Evolutionary conservation across 2,888 invertebrate species (phyloP).

Genomic region (Malthinus flaveolus): DNA sequence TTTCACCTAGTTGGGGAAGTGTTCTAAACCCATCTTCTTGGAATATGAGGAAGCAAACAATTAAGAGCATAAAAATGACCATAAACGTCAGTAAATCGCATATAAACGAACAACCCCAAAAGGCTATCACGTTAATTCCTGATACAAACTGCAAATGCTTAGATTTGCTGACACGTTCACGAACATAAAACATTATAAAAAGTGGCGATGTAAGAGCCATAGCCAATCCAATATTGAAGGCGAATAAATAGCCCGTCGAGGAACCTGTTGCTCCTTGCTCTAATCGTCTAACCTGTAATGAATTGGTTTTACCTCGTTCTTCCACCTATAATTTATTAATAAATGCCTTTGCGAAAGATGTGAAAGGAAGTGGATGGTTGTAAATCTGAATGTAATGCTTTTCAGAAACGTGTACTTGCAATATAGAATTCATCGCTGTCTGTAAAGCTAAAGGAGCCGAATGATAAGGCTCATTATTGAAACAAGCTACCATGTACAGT

Average conservation of each 20-base stretch:
- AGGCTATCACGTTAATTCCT: conserved; percentile 66
- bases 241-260: conserved; percentile 61
- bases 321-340: too few species aligned
- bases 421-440: conserved; percentile 58
- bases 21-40: too few species aligned
- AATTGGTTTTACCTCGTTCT: too few species aligned
- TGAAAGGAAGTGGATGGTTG: conserved; percentile 73
- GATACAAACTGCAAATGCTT: conserved; percentile 75
- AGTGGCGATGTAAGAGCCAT: too few species aligned
- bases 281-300: too few species aligned
- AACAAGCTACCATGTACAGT: conserved; percentile 64
- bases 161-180: conserved; percentile 69
- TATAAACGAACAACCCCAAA: conserved; percentile 72
- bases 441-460: too few species aligned
- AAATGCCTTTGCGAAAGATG: conserved; percentile 60
- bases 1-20: too few species aligned
- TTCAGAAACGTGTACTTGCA: conserved; percentile 49
- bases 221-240: conserved; percentile 72
- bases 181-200: too few species aligned
- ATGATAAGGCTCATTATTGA: too few species aligned
- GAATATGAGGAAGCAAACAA: too few species aligned
- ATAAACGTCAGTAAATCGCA: too few species aligned
- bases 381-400: conserved; percentile 52
- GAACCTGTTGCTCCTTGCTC: conserved; percentile 45
- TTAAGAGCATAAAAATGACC: too few species aligned